Evolutionary conservation across 2,888 invertebrate genomes (phyloP).

Genomic region (Drosophila stalkeri): DNA sequence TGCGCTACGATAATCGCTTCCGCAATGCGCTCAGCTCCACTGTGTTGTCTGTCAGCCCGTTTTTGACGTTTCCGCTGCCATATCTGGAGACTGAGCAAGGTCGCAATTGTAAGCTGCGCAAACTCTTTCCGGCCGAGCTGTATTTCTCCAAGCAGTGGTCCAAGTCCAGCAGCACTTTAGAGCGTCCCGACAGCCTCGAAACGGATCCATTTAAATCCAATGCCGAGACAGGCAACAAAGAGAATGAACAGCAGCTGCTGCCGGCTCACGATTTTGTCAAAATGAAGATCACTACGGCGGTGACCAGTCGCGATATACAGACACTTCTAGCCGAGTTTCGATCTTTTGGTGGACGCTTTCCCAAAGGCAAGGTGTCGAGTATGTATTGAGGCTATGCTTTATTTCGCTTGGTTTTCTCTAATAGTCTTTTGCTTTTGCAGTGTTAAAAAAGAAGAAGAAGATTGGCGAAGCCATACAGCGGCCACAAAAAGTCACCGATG

Average conservation of each 20-base stretch:
- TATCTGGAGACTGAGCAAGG: slow-evolving; percentile 95
- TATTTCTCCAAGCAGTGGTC: slow-evolving; percentile 89
- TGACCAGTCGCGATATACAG: slow-evolving; percentile 89
- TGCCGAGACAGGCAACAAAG: slow-evolving; percentile 39
- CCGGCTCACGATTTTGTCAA: slow-evolving; percentile 91
- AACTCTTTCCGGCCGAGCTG: slow-evolving; percentile 90
- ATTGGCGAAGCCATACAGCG: slow-evolving; percentile 70
- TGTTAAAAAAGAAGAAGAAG: slow-evolving; percentile 75
- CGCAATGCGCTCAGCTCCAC: slow-evolving; percentile 91
- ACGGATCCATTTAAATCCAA: slow-evolving; percentile 40
- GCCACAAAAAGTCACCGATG: slow-evolving; percentile 82
- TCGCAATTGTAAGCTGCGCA: slow-evolving; percentile 89
- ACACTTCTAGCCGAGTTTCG: slow-evolving; percentile 93
- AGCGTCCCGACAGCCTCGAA: slow-evolving; percentile 74
- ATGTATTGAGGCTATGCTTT: slow-evolving; percentile 25
- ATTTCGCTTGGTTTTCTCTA: not conserved
- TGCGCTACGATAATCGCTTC: slow-evolving; percentile 89
- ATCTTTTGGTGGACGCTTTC: slow-evolving; percentile 91
- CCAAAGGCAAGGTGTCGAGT: slow-evolving; percentile 82
- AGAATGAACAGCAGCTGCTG: slow-evolving; percentile 84
- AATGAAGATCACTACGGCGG: slow-evolving; percentile 88
- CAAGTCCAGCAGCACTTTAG: slow-evolving; percentile 36
- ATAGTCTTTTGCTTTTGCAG: slow-evolving; percentile 47
- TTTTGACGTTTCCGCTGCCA: slow-evolving; percentile 93
- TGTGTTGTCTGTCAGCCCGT: slow-evolving; percentile 94